Evolutionary conservation across 2,113 vertebrate species (phyloP).

Genomic region (Sinosuthora webbiana): DNA sequence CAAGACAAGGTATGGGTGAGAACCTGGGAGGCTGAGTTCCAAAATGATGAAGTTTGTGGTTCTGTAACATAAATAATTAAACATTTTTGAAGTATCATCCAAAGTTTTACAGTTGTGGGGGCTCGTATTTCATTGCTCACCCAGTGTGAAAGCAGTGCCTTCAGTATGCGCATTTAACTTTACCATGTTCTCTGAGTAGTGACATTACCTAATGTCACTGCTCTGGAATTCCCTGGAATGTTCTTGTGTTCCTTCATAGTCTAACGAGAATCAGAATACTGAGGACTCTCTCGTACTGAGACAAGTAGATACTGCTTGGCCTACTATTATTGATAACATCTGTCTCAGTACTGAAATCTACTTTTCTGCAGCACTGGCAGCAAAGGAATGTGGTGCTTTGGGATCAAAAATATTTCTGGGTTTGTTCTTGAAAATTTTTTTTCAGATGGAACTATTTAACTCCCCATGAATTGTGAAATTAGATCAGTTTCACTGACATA

Average conservation of each 20-base stretch:
- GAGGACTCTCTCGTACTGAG: not conserved
- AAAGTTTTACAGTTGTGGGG: not conserved
- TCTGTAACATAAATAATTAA: not conserved
- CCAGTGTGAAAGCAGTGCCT: not conserved
- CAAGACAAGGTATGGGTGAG: not conserved
- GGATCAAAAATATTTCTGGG: constrained; percentile 26
- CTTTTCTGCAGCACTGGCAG: constrained; percentile 10
- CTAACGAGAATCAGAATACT: not conserved
- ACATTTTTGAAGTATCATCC: not conserved
- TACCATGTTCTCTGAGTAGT: not conserved
- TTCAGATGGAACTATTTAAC: not conserved
- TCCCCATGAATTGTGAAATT: not conserved
- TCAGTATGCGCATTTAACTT: not conserved
- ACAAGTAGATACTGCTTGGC: not conserved
- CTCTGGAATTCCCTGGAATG: not conserved
- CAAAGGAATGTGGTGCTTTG: constrained; percentile 8
- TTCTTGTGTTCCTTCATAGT: not conserved
- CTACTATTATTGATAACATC: constrained; percentile 39
- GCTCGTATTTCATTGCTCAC: not conserved
- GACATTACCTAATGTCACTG: not conserved
- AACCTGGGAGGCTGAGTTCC: not conserved
- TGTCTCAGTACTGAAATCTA: constrained; percentile 18
- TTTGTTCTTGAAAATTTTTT: not conserved
- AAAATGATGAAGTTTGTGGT: not conserved
- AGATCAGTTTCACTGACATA: constrained; percentile 16